phyloP scores from a whole-genome alignment of 2,797 vertebrate species.

The Acipenser transmontanus region DNA sequence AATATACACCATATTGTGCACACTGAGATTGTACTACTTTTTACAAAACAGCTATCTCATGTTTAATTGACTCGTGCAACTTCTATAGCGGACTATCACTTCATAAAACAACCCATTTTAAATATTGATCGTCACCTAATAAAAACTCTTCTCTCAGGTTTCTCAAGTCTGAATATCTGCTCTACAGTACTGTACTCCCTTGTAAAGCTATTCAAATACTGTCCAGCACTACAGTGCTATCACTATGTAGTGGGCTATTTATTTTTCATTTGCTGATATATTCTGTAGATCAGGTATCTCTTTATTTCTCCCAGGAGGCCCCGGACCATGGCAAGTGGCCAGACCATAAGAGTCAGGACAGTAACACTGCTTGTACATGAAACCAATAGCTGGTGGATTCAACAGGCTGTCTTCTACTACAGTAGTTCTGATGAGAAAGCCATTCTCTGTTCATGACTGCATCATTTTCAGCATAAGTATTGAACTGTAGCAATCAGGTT shows the following conservation, averaged over 20 bases:
- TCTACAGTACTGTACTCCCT: background rate
- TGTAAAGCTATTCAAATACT: background rate
- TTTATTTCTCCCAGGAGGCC: too few species aligned
- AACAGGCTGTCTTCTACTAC: too few species aligned
- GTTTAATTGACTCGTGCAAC: constrained; percentile 31
- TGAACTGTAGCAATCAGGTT: too few species aligned
- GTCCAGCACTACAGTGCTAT: background rate
- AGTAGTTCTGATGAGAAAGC: too few species aligned
- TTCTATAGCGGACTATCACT: constrained; percentile 20
- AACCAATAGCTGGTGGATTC: too few species aligned
- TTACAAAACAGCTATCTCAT: background rate
- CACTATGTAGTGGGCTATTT: background rate
- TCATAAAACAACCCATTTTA: constrained; percentile 36
- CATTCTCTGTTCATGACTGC: too few species aligned
- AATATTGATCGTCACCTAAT: constrained; percentile 39
- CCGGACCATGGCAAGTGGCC: too few species aligned
- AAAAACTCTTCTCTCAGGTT: constrained; percentile 21
- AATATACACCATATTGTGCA: background rate
- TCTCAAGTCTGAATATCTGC: constrained; percentile 1
- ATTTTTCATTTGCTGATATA: background rate
- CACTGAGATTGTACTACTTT: constrained; percentile 26
- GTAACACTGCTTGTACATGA: too few species aligned
- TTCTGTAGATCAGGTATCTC: background rate
- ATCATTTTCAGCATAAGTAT: too few species aligned
- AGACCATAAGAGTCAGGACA: too few species aligned